These are phyloP conservation scores for Nezara viridula DNA, from an alignment of 2,888 invertebrate genomes.

Conservation along the genomic window DNA sequence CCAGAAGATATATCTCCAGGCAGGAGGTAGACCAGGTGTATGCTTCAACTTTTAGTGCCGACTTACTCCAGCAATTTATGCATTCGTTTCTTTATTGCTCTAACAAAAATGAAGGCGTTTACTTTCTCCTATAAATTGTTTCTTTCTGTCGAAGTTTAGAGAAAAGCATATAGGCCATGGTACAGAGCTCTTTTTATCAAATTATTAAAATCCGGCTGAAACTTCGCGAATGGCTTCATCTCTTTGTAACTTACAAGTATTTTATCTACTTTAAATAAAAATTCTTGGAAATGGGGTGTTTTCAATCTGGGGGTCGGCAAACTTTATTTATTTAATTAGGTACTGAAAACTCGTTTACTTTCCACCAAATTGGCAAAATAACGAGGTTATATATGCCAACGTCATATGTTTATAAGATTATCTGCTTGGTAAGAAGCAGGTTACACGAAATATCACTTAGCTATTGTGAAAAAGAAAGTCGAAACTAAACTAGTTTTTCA, in stretches of 20 bases:
- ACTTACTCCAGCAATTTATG: neutral
- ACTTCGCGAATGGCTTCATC: too few species aligned
- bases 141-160: neutral
- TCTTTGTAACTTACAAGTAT: too few species aligned
- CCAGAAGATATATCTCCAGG: neutral
- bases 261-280: too few species aligned
- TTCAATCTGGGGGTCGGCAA: too few species aligned
- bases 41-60: neutral
- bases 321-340: too few species aligned
- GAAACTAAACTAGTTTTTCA: neutral
- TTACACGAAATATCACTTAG: neutral
- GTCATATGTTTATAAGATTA: too few species aligned
- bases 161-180: neutral
- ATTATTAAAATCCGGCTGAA: too few species aligned
- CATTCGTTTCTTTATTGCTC: slow-evolving; percentile 17
- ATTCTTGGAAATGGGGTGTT: too few species aligned
- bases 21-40: neutral
- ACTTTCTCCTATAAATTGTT: neutral
- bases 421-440: neutral
- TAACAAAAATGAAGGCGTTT: neutral
- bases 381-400: too few species aligned
- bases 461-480: neutral
- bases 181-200: too few species aligned
- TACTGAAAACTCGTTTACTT: too few species aligned
- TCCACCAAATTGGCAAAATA: too few species aligned